phyloP scores from a whole-genome alignment of 2,797 vertebrate genomes.

The Morelia viridis region DNA sequence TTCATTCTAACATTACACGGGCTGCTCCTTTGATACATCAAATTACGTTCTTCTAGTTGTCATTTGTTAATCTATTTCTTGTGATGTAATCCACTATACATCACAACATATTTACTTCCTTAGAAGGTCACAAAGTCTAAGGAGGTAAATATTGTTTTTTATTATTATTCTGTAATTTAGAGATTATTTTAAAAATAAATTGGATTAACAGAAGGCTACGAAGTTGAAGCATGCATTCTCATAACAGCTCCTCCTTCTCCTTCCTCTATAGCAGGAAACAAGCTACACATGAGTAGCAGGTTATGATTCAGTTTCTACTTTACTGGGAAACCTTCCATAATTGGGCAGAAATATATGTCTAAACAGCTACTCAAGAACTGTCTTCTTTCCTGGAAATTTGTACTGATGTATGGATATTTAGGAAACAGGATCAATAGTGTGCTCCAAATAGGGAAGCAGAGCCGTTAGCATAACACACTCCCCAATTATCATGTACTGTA shows the following conservation, averaged over 20 bases:
- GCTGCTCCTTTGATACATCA: no score
- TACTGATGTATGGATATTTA: not conserved
- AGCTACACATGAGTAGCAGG: not conserved
- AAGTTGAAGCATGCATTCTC: not conserved
- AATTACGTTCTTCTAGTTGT: no score
- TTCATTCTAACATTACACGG: no score
- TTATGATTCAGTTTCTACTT: not conserved
- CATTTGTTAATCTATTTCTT: no score
- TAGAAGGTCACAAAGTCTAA: no score
- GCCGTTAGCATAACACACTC: not conserved
- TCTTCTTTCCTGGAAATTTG: not conserved
- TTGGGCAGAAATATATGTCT: not conserved
- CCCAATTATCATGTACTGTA: not conserved
- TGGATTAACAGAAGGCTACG: no score
- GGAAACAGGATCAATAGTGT: not conserved
- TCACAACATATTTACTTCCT: no score
- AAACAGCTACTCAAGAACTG: not conserved
- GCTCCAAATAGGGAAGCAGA: not conserved
- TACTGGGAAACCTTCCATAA: not conserved
- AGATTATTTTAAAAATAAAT: no score
- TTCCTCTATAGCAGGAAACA: not conserved
- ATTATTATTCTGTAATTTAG: no score
- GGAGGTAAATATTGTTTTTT: no score
- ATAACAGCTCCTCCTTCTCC: not conserved
- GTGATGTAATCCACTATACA: no score